These are phyloP conservation scores for Tenthredo amoena DNA, from an alignment of 2,888 invertebrate species.

Conservation along the genomic window DNA sequence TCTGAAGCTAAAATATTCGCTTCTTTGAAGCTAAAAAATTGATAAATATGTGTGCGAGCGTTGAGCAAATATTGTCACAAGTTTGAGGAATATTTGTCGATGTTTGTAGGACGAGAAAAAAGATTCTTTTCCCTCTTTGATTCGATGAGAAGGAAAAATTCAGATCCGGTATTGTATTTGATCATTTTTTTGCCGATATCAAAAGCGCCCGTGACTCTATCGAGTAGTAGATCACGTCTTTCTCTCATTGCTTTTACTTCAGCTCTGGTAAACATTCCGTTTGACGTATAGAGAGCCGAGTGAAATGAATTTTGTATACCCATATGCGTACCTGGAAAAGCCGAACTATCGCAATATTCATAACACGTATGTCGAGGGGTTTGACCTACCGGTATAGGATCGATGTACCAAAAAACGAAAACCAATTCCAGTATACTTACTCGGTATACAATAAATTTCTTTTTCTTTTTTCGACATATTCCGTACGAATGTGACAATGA, in stretches of 20 bases:
- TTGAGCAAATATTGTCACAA: background rate
- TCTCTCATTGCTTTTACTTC: background rate
- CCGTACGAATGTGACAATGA: background rate
- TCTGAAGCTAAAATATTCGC: background rate
- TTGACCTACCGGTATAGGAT: background rate
- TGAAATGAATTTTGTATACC: conserved; percentile 23
- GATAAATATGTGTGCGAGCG: background rate
- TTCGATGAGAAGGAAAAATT: background rate
- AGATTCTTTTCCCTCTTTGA: background rate
- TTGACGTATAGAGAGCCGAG: background rate
- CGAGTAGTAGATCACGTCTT: background rate
- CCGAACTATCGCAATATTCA: background rate
- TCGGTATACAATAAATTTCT: background rate
- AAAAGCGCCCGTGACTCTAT: background rate
- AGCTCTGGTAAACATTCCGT: background rate
- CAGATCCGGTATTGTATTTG: background rate
- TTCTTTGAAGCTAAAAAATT: background rate
- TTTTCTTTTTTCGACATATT: background rate
- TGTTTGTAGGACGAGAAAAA: background rate
- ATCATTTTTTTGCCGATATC: background rate
- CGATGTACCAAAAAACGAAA: background rate
- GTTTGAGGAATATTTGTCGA: background rate
- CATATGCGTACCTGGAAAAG: background rate
- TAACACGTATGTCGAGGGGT: conserved; percentile 9
- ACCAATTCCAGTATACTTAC: background rate